phyloP scores from a whole-genome alignment of 2,797 vertebrate genomes.

The Acrocephalus scirpaceus region DNA sequence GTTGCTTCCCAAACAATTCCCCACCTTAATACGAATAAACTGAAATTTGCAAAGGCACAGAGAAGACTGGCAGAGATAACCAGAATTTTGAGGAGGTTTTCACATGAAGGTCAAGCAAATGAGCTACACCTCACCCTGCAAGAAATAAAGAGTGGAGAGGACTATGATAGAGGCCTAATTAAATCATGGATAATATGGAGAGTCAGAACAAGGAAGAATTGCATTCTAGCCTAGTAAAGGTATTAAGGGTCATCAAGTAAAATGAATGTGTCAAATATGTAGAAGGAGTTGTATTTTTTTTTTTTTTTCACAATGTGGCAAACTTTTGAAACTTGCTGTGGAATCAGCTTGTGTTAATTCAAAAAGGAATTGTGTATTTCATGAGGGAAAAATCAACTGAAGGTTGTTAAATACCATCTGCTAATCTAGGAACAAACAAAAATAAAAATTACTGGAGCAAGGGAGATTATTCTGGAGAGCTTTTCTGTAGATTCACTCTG shows the following conservation, averaged over 20 bases:
- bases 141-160: not conserved
- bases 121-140: not conserved
- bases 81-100: not conserved
- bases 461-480: not conserved
- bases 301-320: not conserved
- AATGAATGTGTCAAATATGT: not conserved
- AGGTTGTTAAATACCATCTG: not conserved
- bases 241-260: not conserved
- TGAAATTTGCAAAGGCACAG: not conserved
- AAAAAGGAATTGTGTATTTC: not conserved
- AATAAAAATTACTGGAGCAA: not conserved
- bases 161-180: not conserved
- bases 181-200: not conserved
- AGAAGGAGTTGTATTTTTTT: not conserved
- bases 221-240: not conserved
- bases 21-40: not conserved
- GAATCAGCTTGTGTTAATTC: not conserved
- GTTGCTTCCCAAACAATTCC: not conserved
- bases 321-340: not conserved
- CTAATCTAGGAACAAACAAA: not conserved
- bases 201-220: not conserved
- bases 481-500: not conserved
- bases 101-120: not conserved
- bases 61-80: not conserved
- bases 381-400: not conserved